A percentile compares a stretch with the other conserved stretches of the same genome.
These are phyloP conservation scores for Doryteuthis pealeii DNA, from an alignment of 1,140 invertebrate genomes.

Conservation along the genomic window DNA sequence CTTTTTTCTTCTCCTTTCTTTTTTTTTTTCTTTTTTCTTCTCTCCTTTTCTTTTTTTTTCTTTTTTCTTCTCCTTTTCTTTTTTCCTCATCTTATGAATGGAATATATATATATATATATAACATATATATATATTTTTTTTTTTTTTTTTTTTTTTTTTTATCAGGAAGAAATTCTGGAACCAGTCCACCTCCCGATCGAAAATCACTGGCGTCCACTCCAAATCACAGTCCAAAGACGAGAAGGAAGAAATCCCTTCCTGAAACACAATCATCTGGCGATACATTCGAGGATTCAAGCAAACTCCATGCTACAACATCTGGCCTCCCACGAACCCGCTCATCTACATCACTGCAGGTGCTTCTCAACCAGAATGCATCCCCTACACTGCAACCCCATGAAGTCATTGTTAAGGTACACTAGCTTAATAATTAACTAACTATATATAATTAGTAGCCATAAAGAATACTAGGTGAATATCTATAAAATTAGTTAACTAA, in stretches of 20 bases:
- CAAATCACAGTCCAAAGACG: neutral
- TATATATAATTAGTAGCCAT: neutral
- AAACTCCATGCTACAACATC: constrained; percentile 6
- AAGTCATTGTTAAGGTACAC: constrained; percentile 2
- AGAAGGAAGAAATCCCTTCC: neutral
- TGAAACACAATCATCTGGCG: neutral
- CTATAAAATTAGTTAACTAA: neutral
- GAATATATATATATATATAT: too few relatives aligned
- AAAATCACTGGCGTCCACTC: neutral
- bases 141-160: too few relatives aligned
- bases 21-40: too few relatives aligned
- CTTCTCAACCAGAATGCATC: constrained; percentile 17
- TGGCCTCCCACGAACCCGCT: constrained; percentile 32
- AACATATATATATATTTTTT: too few relatives aligned
- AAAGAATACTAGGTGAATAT: neutral
- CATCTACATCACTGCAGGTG: constrained; percentile 27
- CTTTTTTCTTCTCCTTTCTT: too few relatives aligned
- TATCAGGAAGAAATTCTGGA: neutral
- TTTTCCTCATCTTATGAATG: too few relatives aligned
- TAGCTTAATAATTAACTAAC: neutral
- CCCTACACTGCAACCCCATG: constrained; percentile 10
- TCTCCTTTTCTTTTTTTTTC: too few relatives aligned
- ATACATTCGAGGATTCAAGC: constrained; percentile 12
- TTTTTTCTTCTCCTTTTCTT: too few relatives aligned
- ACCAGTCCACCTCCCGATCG: neutral